Evolutionary conservation across 2,113 vertebrate species (phyloP).

Genomic region (Lagenorhynchus albirostris): DNA sequence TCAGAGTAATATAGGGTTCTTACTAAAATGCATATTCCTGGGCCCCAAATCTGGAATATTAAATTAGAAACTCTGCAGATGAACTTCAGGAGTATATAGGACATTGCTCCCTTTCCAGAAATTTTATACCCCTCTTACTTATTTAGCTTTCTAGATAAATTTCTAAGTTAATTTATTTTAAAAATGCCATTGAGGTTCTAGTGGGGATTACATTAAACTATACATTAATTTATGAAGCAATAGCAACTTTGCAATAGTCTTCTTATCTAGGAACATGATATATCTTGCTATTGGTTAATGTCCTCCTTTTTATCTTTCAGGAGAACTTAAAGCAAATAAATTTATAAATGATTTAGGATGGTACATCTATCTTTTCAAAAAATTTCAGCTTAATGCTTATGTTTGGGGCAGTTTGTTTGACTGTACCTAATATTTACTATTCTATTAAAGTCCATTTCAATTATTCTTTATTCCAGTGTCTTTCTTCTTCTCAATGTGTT

Average conservation of each 20-base stretch:
- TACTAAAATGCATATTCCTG: not conserved
- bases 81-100: not conserved
- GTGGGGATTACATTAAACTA: not conserved
- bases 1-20: not conserved
- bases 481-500: not conserved
- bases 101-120: not conserved
- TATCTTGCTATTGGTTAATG: not conserved
- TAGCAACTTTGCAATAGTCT: not conserved
- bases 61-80: not conserved
- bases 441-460: not conserved
- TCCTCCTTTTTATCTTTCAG: not conserved
- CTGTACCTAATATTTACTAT: not conserved
- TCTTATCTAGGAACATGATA: not conserved
- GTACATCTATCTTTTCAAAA: not conserved
- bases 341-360: constrained; percentile 8
- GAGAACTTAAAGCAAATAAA: not conserved
- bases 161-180: not conserved
- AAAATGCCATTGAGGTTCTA: not conserved
- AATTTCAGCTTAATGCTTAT: not conserved
- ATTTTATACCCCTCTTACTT: not conserved
- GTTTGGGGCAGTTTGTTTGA: not conserved
- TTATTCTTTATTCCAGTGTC: not conserved
- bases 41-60: not conserved
- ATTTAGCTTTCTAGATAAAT: not conserved
- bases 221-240: not conserved